Base-by-base conservation (phyloP, 2,113 vertebrate species). In the Helogale parvula region DNA sequence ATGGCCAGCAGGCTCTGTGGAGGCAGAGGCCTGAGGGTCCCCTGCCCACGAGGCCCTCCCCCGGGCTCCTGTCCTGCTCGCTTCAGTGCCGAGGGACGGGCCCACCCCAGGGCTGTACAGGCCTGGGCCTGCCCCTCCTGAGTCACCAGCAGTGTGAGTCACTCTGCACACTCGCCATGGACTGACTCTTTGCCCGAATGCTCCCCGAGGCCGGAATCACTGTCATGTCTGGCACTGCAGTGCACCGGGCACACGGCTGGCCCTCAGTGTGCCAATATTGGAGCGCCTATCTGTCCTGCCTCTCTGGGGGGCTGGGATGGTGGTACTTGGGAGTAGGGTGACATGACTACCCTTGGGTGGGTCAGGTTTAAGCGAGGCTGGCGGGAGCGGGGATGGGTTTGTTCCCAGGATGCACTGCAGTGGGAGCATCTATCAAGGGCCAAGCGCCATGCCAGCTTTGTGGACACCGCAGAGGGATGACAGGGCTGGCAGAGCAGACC, bases 1-100 rank as follows among this genome's bases (percentile, higher is more conserved):
- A 99, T 98, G 95, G 98, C 99, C 96, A 99, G 97, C 96, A 99
- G 97, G 80, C 95, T 99, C 99, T 99, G 98, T 11, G 82, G 74
- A 88, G 35, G 2, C 54, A 96, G 31, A 94, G 79, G 35, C 25
- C 25, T 12, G 1, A 68, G 71, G 63, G 86, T 6, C 21, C 35
- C 12, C 54, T 31, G 33, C 7, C 12, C 11, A n/a, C 4, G 0
- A 35, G 74, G 74, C 69, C 66, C 17, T 52, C 25, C 41, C 25
- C 10, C 0, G 3, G 54, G 50, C 19, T 35, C 57, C 80, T 45
- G n/a, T 23, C 35, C 63, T 31, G 12, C 74, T 5, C 4, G 41
- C 25, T 85, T 57, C 63, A 21, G 68, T 31, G 88, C 25, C 41
- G 47, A 5, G 17, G 69, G 6, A 76, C 47, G 12, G 33, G 10